Conservation (phyloP, 1,140 invertebrate genomes). For the Philaenus spumarius region DNA sequence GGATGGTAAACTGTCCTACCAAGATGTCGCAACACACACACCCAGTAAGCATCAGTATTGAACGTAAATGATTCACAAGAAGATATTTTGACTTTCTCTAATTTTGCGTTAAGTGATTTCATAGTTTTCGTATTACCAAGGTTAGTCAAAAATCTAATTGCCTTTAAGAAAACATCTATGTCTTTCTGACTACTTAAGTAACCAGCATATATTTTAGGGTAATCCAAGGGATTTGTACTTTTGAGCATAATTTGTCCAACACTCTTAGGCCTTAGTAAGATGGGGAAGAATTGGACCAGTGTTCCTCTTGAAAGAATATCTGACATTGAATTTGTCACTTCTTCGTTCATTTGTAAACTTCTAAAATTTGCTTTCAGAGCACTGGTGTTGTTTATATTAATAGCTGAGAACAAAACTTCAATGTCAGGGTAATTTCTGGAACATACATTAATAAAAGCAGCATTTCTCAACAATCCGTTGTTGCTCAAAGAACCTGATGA, state of each 20-base stretch:
- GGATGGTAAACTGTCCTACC: conserved; percentile 61
- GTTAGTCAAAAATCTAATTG: conserved; percentile 7
- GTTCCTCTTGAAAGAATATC: conserved; percentile 1
- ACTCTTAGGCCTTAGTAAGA: conserved; percentile 47
- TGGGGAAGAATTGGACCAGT: background rate
- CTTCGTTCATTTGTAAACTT: conserved; percentile 1
- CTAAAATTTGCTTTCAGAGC: background rate
- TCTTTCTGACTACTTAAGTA: conserved; percentile 64
- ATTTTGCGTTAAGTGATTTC: conserved; percentile 20
- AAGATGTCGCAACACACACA: conserved; percentile 57
- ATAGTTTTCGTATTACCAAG: conserved; percentile 27
- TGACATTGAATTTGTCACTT: background rate
- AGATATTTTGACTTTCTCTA: conserved; percentile 50
- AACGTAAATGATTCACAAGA: conserved; percentile 54
- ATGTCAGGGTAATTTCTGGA: conserved; percentile 70
- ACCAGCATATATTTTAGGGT: conserved; percentile 73
- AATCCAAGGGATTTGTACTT: conserved; percentile 53
- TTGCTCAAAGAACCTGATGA: conserved; percentile 44
- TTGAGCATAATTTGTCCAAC: conserved; percentile 56
- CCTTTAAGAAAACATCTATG: conserved; percentile 53
- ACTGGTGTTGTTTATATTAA: conserved; percentile 72
- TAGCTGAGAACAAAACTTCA: conserved; percentile 72
- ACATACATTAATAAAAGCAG: conserved; percentile 75
- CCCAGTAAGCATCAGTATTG: conserved; percentile 62
- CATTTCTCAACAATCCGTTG: conserved; percentile 66